A percentile compares a stretch with the other conserved stretches of the same genome.
Evolutionary conservation across 2,888 invertebrate species (phyloP).

Genomic region (Philhelius pedissequus): DNA sequence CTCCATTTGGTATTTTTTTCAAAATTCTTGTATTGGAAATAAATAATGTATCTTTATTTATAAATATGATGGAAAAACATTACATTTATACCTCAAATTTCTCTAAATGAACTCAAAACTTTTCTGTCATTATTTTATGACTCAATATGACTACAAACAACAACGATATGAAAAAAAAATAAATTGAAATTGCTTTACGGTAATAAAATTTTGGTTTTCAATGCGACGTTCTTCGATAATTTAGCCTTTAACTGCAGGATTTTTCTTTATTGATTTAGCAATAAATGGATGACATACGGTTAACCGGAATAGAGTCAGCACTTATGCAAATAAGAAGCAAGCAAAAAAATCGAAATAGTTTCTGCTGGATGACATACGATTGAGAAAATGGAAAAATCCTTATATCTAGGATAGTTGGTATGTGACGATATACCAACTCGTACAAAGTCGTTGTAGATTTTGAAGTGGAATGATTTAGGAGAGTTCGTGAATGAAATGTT

Average conservation of each 20-base stretch:
- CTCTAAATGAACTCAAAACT: neutral
- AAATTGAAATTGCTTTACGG: conserved; percentile 18
- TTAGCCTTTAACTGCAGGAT: conserved; percentile 15
- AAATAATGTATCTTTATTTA: neutral
- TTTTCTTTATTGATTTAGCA: conserved; percentile 24
- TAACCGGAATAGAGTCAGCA: neutral
- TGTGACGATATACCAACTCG: no score
- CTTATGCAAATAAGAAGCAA: conserved; percentile 7
- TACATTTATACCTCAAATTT: neutral
- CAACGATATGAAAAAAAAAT: neutral
- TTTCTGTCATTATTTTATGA: neutral
- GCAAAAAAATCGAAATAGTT: neutral
- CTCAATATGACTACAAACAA: neutral
- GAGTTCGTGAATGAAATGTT: neutral
- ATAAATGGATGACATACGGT: conserved; percentile 29
- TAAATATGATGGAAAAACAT: neutral
- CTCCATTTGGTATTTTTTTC: neutral
- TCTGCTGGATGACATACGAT: neutral
- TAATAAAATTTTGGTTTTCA: conserved; percentile 8
- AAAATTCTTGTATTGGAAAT: neutral
- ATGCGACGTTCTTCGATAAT: conserved; percentile 22
- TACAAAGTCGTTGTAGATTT: neutral
- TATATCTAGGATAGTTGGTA: neutral
- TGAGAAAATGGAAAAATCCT: neutral
- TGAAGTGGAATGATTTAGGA: neutral